Evolutionary conservation across 1,140 invertebrate species (phyloP).

Genomic region (Cephus cinctus): DNA sequence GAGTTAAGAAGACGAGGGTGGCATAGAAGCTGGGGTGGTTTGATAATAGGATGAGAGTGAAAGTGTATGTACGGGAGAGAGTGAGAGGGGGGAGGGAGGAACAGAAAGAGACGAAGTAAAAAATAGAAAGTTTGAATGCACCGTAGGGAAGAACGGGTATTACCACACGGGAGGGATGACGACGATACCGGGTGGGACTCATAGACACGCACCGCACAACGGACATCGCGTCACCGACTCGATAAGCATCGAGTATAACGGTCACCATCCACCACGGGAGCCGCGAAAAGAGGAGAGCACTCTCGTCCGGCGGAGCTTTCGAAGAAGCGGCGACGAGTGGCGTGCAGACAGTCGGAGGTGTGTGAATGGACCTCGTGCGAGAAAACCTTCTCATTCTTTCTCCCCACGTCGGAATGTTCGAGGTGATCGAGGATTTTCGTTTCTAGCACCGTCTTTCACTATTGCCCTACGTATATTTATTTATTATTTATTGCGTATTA

Average conservation of each 20-base stretch:
- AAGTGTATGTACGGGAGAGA: background rate
- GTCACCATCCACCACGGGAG: slow-evolving; percentile 59
- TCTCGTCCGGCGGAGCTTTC: slow-evolving; percentile 48
- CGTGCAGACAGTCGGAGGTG: slow-evolving; percentile 55
- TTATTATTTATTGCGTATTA: too few species aligned
- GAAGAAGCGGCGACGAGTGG: slow-evolving; percentile 56
- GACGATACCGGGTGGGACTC: slow-evolving; percentile 37
- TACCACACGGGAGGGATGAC: slow-evolving; percentile 38
- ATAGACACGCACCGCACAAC: slow-evolving; percentile 40
- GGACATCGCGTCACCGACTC: slow-evolving; percentile 54
- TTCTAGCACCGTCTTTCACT: too few species aligned
- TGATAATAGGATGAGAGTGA: too few species aligned
- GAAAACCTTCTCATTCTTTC: too few species aligned
- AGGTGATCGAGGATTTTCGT: too few species aligned
- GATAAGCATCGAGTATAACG: slow-evolving; percentile 63
- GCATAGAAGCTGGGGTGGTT: background rate
- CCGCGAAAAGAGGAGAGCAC: slow-evolving; percentile 56
- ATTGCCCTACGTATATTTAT: too few species aligned
- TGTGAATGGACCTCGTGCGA: too few species aligned
- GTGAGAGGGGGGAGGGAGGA: background rate
- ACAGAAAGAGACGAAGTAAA: slow-evolving; percentile 22
- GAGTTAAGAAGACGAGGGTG: background rate
- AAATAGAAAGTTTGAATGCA: slow-evolving; percentile 47
- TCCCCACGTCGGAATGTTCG: too few species aligned
- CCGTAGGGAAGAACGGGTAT: slow-evolving; percentile 53